Percentiles rank a stretch among this genome's conserved stretches.
These are phyloP conservation scores for Podargus strigoides DNA, from an alignment of 2,797 vertebrate species.

Conservation along the genomic window DNA sequence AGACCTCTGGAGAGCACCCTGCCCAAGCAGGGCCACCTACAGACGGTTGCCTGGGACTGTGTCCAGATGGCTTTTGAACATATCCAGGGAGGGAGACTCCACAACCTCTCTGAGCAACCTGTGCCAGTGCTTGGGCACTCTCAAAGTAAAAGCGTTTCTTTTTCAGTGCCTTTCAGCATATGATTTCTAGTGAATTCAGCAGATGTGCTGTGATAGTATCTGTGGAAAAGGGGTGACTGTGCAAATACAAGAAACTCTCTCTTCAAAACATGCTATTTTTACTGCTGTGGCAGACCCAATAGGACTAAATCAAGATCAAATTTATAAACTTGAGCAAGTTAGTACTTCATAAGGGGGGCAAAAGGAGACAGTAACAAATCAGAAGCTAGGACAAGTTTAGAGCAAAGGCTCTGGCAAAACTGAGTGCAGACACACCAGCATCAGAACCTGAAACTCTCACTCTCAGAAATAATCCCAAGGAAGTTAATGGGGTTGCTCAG, in stretches of 20 bases:
- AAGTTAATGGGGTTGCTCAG: background rate
- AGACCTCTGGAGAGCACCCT: background rate
- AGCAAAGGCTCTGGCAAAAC: background rate
- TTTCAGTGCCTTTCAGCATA: background rate
- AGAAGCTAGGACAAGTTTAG: background rate
- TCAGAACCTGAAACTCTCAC: background rate
- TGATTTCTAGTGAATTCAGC: background rate
- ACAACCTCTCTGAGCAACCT: background rate
- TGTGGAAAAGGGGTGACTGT: background rate
- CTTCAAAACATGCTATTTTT: background rate
- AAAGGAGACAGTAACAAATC: background rate
- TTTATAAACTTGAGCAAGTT: background rate
- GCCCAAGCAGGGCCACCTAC: background rate
- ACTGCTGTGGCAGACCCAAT: background rate
- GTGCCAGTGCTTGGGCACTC: fast-evolving
- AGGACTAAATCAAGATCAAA: background rate
- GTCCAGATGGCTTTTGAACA: background rate
- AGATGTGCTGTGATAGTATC: background rate
- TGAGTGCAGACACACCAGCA: background rate
- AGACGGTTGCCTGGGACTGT: background rate
- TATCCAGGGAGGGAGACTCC: background rate
- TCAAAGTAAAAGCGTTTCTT: background rate
- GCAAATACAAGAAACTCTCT: background rate
- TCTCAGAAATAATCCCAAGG: background rate
- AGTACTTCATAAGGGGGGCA: background rate